Percentiles rank a stretch among this genome's conserved stretches.
phyloP scores from a whole-genome alignment of 2,888 invertebrate species.

The Spilarctia lutea region DNA sequence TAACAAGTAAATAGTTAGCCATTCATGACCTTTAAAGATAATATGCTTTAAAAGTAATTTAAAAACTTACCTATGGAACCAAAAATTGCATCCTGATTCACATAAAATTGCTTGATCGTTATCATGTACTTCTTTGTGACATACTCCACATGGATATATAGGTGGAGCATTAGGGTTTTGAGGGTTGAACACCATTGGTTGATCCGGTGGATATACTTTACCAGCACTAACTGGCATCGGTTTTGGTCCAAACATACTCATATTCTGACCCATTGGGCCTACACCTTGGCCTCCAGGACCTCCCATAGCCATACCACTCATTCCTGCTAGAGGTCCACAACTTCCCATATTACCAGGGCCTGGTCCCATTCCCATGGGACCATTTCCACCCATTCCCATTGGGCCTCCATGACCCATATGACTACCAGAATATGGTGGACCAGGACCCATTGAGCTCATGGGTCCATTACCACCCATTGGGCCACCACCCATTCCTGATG shows the following conservation, averaged over 20 bases:
- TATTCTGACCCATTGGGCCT: constrained; percentile 87
- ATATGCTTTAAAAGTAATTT: background rate
- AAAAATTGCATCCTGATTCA: constrained; percentile 99
- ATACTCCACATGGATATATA: constrained; percentile 98
- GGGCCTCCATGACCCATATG: constrained; percentile 85
- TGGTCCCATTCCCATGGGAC: constrained; percentile 82
- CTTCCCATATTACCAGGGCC: constrained; percentile 83
- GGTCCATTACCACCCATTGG: constrained; percentile 86
- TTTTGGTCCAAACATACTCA: constrained; percentile 91
- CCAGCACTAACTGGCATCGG: constrained; percentile 97
- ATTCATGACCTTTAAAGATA: background rate
- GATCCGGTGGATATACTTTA: constrained; percentile 97
- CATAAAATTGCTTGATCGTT: constrained; percentile 99
- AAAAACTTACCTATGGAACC: constrained; percentile 94
- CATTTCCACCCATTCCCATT: constrained; percentile 83
- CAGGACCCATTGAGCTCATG: constrained; percentile 82
- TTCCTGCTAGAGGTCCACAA: constrained; percentile 83
- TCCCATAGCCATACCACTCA: constrained; percentile 85
- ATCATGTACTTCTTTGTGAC: constrained; percentile 99
- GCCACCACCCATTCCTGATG: constrained; percentile 86
- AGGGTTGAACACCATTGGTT: constrained; percentile 99
- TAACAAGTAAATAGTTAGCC: background rate
- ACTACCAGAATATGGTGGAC: constrained; percentile 80
- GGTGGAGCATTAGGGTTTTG: constrained; percentile 99
- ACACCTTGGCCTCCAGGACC: constrained; percentile 84